Evolutionary conservation across 1,140 invertebrate species (phyloP), one percentile per base, ranked within the genome.

Genomic region (Camponotus floridanus): DNA sequence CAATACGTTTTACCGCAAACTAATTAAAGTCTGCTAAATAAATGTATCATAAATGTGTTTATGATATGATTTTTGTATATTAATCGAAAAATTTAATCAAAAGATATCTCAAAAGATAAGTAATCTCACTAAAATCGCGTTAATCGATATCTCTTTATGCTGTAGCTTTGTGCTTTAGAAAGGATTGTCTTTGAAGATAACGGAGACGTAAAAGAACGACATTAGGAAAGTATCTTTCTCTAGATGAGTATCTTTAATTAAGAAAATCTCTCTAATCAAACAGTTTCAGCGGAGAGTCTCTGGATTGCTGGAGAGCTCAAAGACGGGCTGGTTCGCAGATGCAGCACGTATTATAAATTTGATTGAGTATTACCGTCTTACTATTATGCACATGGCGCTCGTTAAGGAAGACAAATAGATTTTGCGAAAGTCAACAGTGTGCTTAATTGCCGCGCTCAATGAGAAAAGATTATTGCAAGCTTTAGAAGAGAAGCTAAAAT

Each of bases 221-320:
- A 76, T 86, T 86, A 74, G 78, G 55, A 51, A n/a, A n/a, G n/a
- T n/a, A n/a, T n/a, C n/a, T n/a, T n/a, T n/a, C n/a, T n/a, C n/a
- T n/a, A n/a, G 71, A 55, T 64, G 59, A 62, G 65, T 55, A 62
- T 21, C 59, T 86, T 89, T 89, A 86, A 89, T 89, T 89, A 88
- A 73, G 59, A 61, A 45, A 57, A 76, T 42, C 51, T 86, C 65
- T 76, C 65, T 76, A 59, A 86, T 89, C 87, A 86, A 88, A 89
- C 73, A 83, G 84, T 86, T 88, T 88, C 42, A 33, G 36, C 9
- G 55, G 18, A 11, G 71, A 65, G 11, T 80, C 68, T 39, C 70
- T 26, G 57, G 18, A 13, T 31, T 21, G 39, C 9, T 45, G 13
- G 33, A 3, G 2, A 31, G 42, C 70, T 80, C 76, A 70, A 88